These are phyloP conservation scores for Hybognathus amarus DNA, from an alignment of 2,797 vertebrate genomes.

Conservation along the genomic window DNA sequence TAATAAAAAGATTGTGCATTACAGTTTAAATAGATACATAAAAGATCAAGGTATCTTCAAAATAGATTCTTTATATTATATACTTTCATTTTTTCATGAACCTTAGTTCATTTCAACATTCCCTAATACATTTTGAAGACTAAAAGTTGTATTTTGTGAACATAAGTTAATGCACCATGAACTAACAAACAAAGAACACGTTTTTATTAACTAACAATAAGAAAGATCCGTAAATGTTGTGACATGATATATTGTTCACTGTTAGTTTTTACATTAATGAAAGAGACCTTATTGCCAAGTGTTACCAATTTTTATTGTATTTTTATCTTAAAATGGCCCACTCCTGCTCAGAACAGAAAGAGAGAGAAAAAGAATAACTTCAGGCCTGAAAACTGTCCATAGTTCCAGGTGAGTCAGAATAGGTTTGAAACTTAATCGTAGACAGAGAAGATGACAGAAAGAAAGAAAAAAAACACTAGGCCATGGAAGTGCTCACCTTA, in stretches of 20 bases:
- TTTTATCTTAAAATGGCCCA: background rate
- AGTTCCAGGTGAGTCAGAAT: background rate
- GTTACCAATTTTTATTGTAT: background rate
- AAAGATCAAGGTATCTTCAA: background rate
- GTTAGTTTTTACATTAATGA: background rate
- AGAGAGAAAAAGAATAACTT: too few relatives aligned
- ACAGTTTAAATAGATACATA: too few relatives aligned
- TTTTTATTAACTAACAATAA: too few relatives aligned
- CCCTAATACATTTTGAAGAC: background rate
- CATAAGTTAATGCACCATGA: background rate
- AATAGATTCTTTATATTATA: background rate
- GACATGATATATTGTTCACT: background rate
- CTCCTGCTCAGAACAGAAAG: background rate
- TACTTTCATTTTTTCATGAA: too few relatives aligned
- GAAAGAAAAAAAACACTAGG: background rate
- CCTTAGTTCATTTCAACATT: background rate
- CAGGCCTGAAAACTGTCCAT: background rate
- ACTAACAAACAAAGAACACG: background rate
- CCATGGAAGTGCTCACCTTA: constrained; percentile 75
- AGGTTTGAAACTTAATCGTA: background rate
- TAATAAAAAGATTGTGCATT: too few relatives aligned
- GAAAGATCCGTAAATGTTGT: background rate
- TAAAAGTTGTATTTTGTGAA: background rate
- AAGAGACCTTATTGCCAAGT: background rate
- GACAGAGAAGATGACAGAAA: background rate